Percentiles rank a stretch among this genome's conserved stretches.
phyloP scores from a whole-genome alignment of 2,113 vertebrate species.

The Genyomyrus donnyi region DNA sequence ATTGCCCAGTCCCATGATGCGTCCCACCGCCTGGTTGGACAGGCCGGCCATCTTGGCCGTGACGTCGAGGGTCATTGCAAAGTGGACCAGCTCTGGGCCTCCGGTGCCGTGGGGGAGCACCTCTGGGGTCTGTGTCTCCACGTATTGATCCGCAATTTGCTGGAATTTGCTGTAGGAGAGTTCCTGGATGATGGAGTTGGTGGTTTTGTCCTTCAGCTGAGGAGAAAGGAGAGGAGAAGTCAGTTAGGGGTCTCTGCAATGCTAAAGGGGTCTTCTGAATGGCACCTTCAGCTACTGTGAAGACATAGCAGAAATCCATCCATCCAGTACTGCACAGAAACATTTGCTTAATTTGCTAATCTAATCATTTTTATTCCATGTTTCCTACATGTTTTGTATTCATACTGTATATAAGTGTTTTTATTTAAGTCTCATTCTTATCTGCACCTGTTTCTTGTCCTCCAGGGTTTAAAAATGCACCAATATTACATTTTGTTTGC shows the following conservation, averaged over 20 bases:
- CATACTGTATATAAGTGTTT: not conserved
- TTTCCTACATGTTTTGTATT: not conserved
- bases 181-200: conserved; percentile 54
- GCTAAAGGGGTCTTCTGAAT: not conserved
- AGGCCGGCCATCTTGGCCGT: conserved; percentile 47
- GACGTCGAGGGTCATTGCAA: conserved; percentile 37
- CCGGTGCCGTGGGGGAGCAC: not conserved
- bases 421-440: not conserved
- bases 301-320: not conserved
- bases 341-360: not conserved
- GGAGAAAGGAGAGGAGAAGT: not conserved
- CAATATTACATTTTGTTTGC: not conserved
- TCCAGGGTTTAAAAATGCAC: not conserved
- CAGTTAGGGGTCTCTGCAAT: not conserved
- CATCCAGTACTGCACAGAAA: not conserved
- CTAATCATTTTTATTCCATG: not conserved
- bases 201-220: conserved; percentile 66
- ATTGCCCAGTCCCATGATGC: conserved; percentile 71
- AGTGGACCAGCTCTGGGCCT: conserved; percentile 59
- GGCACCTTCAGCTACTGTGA: not conserved
- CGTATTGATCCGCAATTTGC: conserved; percentile 65
- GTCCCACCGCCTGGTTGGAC: conserved; percentile 55
- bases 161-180: conserved; percentile 74
- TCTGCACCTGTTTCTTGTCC: not conserved
- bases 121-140: conserved; percentile 40